A percentile compares a stretch with the other conserved stretches of the same genome.
phyloP scores from a whole-genome alignment of 1,140 invertebrate genomes.

The Meloidogyne floridensis region DNA sequence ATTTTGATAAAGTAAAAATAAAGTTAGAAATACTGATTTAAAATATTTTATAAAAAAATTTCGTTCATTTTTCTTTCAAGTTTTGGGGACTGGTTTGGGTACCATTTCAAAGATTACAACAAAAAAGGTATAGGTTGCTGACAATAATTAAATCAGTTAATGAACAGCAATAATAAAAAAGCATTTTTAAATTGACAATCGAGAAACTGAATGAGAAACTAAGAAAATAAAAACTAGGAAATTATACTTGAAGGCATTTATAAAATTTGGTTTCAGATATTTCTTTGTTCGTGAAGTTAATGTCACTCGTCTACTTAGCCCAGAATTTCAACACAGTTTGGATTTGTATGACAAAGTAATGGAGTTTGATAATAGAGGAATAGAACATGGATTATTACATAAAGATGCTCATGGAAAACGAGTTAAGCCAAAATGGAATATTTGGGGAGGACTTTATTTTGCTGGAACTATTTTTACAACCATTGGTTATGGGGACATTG shows the following conservation, averaged over 20 bases:
- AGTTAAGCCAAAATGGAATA: constrained; percentile 33
- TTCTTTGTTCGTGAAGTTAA: constrained; percentile 39
- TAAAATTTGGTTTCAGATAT: neutral
- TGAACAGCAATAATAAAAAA: too few relatives aligned
- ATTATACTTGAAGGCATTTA: too few relatives aligned
- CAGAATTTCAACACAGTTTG: constrained; percentile 29
- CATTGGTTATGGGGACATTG: constrained; percentile 82
- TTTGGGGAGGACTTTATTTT: constrained; percentile 56
- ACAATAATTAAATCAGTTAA: too few relatives aligned
- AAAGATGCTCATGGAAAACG: neutral
- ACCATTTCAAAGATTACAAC: too few relatives aligned
- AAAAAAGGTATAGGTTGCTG: too few relatives aligned
- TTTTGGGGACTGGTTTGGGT: too few relatives aligned
- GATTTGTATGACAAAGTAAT: constrained; percentile 44
- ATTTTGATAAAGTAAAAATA: neutral
- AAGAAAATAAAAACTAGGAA: too few relatives aligned
- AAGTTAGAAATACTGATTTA: too few relatives aligned
- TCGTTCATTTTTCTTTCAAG: too few relatives aligned
- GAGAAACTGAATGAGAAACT: too few relatives aligned
- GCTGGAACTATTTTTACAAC: constrained; percentile 58
- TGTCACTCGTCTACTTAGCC: constrained; percentile 32
- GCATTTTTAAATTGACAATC: too few relatives aligned
- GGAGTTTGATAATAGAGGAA: constrained; percentile 16
- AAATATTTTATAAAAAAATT: too few relatives aligned
- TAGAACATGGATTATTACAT: neutral